Conservation (phyloP, 2,797 vertebrate species). For the Rhinoraja longicauda region DNA sequence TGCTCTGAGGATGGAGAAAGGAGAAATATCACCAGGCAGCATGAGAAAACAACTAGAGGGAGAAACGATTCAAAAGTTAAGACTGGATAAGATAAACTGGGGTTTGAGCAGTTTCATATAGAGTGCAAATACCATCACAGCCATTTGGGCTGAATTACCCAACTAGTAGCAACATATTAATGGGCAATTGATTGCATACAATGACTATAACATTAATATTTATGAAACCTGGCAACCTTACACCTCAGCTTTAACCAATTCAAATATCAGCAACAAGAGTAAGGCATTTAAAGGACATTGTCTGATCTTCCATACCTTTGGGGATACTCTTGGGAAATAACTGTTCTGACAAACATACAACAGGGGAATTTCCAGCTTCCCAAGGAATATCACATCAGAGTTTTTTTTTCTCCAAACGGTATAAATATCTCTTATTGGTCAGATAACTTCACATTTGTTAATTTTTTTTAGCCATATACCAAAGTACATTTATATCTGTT, state of each 20-base stretch:
- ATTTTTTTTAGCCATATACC: neutral
- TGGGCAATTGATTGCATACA: neutral
- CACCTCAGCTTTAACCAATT: neutral
- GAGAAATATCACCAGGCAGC: neutral
- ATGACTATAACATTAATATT: neutral
- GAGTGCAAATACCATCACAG: neutral
- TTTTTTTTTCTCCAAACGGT: neutral
- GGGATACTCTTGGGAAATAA: neutral
- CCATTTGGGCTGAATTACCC: neutral
- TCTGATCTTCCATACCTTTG: neutral
- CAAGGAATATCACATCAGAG: neutral
- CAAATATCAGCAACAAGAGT: neutral
- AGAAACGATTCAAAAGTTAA: neutral
- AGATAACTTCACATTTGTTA: neutral
- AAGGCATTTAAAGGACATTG: neutral
- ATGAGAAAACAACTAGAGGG: neutral
- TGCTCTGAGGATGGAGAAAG: constrained; percentile 66
- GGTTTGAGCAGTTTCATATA: neutral
- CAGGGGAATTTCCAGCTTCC: neutral
- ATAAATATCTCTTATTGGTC: neutral
- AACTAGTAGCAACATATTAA: neutral
- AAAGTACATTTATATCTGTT: neutral
- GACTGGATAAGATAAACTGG: neutral
- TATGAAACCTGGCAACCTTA: neutral
- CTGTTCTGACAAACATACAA: neutral